Evolutionary conservation across 2,888 invertebrate species (phyloP).

Genomic region (Standfussiana lucernea): DNA sequence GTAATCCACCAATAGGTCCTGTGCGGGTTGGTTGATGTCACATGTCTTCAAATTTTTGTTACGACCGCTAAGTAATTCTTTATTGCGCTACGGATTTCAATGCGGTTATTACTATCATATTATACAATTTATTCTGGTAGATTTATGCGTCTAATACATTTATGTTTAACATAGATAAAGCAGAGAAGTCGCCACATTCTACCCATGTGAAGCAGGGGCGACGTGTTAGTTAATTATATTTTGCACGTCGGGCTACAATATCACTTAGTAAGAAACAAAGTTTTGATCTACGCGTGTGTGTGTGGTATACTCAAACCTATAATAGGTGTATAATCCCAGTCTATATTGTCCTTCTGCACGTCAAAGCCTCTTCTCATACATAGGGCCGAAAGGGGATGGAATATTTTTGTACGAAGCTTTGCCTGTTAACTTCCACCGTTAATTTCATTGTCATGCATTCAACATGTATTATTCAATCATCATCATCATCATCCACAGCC

Average conservation of each 20-base stretch:
- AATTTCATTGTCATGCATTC: no score
- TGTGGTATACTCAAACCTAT: not conserved
- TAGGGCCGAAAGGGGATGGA: not conserved
- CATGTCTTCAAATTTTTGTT: no score
- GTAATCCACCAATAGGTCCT: no score
- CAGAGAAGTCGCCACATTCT: not conserved
- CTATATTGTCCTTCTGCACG: not conserved
- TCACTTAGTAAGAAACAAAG: slow-evolving; percentile 14
- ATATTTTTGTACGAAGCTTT: not conserved
- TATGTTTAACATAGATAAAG: not conserved
- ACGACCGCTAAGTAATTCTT: no score
- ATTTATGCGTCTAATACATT: no score
- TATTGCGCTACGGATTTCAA: no score
- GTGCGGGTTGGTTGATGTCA: no score
- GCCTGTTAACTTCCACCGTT: not conserved
- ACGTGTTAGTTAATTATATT: slow-evolving; percentile 17
- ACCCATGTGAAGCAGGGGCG: not conserved
- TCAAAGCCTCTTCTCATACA: not conserved
- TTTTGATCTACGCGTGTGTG: slow-evolving; percentile 3
- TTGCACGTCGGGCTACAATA: slow-evolving; percentile 6
- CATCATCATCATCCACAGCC: no score
- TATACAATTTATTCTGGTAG: no score
- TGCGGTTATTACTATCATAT: no score
- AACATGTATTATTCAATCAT: no score
- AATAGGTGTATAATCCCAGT: not conserved